Base-by-base conservation (phyloP, 2,113 vertebrate genomes). In the Ploceus nigricollis region DNA sequence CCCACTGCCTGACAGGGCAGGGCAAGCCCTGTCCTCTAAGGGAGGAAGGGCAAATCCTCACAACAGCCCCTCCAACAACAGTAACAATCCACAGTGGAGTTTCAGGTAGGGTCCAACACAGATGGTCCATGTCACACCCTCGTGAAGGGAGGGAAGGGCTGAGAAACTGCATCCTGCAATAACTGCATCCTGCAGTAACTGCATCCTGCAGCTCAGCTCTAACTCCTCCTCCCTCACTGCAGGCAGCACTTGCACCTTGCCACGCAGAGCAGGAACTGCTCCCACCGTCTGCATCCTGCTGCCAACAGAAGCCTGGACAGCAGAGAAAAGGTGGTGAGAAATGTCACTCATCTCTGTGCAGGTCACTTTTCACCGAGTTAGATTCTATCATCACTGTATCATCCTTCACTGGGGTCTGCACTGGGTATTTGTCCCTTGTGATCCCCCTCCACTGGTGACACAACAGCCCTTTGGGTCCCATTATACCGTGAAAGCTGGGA, bases 401-500 rank as follows among this genome's bases (percentile, higher is more conserved):
- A 25, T 25, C 54, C 73, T 56, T 81, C 50, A 11, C 40, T 21
- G 28, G 9, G 37, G 24, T 25, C 33, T 24, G 31, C 50, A 39
- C 23, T 1, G 21, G 16, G 7, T 6, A 4, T 61, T 53, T 27
- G 66, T 28, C 40, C 50, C 58, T 89, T 44, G 2, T 2, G 14
- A 28, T 23, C n/a, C 22, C 31, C 7, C 50, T 86, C 21, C 33
- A 6, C 4, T 1, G 11, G 11, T 6, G 63, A n/a, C 16, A 17
- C 1, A 6, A 61, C 3, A 6, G 31, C 14, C 57, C 35, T n/a
- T 10, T 12, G 28, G 42, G 28, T 40, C 51, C 6, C 19, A 20
- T 8, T 22, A 2, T 1, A 39, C 15, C 0, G 0, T 33, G 39
- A 76, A 53, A 79, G 37, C 48, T 79, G 65, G 44, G 56, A 35